Conservation (phyloP, 1,140 invertebrate species). For the Anadara kagoshimensis region DNA sequence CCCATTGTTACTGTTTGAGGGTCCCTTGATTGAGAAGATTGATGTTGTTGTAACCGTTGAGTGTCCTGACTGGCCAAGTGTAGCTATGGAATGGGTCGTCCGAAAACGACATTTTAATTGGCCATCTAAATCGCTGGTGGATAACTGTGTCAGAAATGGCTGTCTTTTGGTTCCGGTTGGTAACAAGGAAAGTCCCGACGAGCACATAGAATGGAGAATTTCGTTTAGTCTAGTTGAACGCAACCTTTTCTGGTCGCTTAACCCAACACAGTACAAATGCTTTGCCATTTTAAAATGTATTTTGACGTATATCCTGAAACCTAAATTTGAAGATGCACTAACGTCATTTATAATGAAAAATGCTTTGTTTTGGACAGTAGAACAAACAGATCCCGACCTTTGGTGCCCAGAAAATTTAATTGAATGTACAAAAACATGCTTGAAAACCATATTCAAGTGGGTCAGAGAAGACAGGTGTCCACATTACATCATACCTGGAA, state of each 20-base stretch:
- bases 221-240: slow-evolving; percentile 15
- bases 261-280: slow-evolving; percentile 20
- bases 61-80: slow-evolving; percentile 12
- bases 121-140: background rate
- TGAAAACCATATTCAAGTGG: background rate
- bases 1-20: too few species aligned
- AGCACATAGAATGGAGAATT: slow-evolving; percentile 20
- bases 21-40: too few species aligned
- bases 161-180: slow-evolving; percentile 22
- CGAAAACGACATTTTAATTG: slow-evolving; percentile 1
- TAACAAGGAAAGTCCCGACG: background rate
- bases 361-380: slow-evolving; percentile 16
- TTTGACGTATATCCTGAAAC: slow-evolving; percentile 1
- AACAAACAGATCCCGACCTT: background rate
- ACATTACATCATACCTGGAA: slow-evolving; percentile 8
- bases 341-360: slow-evolving; percentile 26
- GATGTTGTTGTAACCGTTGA: background rate
- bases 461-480: background rate
- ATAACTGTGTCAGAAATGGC: background rate
- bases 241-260: background rate
- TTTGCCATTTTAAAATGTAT: slow-evolving; percentile 19
- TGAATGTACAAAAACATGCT: background rate
- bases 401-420: slow-evolving; percentile 9
- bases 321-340: background rate
- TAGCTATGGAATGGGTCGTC: slow-evolving; percentile 5